Evolutionary conservation across 2,888 invertebrate species (phyloP), one percentile per base, ranked within the genome.

Genomic region (Salticus scenicus): DNA sequence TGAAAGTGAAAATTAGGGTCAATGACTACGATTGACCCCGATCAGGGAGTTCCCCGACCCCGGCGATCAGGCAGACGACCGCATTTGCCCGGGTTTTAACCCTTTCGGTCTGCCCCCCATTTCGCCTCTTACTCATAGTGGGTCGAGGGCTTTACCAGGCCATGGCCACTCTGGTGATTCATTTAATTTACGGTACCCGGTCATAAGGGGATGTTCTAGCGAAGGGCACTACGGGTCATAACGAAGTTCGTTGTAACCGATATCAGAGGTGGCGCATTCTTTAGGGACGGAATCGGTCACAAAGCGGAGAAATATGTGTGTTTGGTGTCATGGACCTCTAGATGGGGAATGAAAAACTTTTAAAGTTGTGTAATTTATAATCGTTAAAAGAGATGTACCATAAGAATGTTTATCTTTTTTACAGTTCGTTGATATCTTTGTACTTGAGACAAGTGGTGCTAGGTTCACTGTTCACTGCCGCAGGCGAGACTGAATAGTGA

Each of bases 1-100:
- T 4, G 57, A 47, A 47, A 47, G 47, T 47, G 47, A 47, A 47
- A 12, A 83, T 71, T 41, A 67, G 77, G 83, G 83, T 83, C 83
- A 51, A 37, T 42, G 83, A 67, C 83, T 47, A 66, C 66, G 14
- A 17, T 27, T 37, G 67, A 83, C 83, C 83, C 72, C 67, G 31
- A 42, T 73, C 2, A 1, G n/a, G 24, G 24, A 24, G 24, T n/a
- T 57, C 24, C 57, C 20, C 57, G 24, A 24, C 20, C 57, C 57
- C 7, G 24, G 1, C 0, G 24, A 20, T 4, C 24, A 24, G 57
- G 57, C 57, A 24, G 24, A 57, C 57, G 57, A 57, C 57, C 57
- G 57, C 57, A 24, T 1, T 57, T 57, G 57, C 57, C 57, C 57
- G 57, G 57, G 12, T 57, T 57, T 57, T 24, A 57, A 57, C 57